phyloP scores from a whole-genome alignment of 2,888 invertebrate genomes.

The Eurytoma californica region DNA sequence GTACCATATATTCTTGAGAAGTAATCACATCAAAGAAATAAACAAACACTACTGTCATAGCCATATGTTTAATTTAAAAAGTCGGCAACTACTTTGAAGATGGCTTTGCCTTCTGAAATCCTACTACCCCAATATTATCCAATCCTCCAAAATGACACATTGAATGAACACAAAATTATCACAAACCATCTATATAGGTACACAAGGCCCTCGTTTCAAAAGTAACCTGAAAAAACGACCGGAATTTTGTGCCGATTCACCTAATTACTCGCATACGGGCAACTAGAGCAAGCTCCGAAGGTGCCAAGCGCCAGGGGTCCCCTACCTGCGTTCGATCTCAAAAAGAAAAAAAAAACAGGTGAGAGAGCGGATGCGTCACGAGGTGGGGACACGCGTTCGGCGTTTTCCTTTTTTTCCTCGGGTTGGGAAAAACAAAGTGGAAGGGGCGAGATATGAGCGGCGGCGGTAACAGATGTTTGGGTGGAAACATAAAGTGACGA shows the following conservation, averaged over 20 bases:
- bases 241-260: constrained; percentile 19
- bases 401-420: constrained; percentile 2
- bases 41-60: too few relatives aligned
- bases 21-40: too few relatives aligned
- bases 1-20: too few relatives aligned
- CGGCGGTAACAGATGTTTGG: constrained; percentile 47
- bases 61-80: too few relatives aligned
- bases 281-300: not conserved
- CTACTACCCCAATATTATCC: too few relatives aligned
- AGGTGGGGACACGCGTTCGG: constrained; percentile 11
- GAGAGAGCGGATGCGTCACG: constrained; percentile 7
- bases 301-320: constrained; percentile 23
- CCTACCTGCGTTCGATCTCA: constrained; percentile 12
- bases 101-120: too few relatives aligned
- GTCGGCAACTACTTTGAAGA: too few relatives aligned
- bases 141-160: too few relatives aligned
- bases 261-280: constrained; percentile 27
- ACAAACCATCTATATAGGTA: too few relatives aligned
- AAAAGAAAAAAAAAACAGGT: constrained; percentile 15
- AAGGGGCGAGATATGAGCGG: not conserved
- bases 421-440: constrained; percentile 40
- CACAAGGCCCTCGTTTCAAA: too few relatives aligned
- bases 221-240: too few relatives aligned
- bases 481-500: constrained; percentile 50
- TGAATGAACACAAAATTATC: too few relatives aligned